Percentiles rank a stretch among this genome's conserved stretches.
Evolutionary conservation across 2,888 invertebrate genomes (phyloP).

Genomic region (Hirtodrosophila histrioides): DNA sequence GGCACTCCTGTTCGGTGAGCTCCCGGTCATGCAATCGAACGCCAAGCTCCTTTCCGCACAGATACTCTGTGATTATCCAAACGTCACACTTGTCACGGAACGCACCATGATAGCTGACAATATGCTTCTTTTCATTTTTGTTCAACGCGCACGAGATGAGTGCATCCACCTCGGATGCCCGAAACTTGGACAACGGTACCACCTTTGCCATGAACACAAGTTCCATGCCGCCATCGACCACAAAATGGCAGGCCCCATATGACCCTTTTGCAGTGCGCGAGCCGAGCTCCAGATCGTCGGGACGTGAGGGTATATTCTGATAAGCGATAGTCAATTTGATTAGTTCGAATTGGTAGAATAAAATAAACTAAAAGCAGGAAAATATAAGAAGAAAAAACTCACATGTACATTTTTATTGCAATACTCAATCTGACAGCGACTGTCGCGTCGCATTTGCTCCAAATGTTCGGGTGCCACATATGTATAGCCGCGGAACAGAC

Average conservation of each 20-base stretch:
- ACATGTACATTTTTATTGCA: constrained; percentile 75
- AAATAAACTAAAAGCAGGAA: not conserved
- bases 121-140: constrained; percentile 90
- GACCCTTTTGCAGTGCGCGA: constrained; percentile 65
- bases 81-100: constrained; percentile 92
- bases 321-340: not conserved
- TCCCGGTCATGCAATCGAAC: constrained; percentile 10
- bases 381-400: not conserved
- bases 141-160: constrained; percentile 90
- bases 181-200: constrained; percentile 74
- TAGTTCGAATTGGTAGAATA: not conserved
- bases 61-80: constrained; percentile 95
- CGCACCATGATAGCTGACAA: constrained; percentile 92
- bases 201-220: constrained; percentile 76
- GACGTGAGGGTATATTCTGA: constrained; percentile 72
- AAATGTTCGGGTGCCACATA: constrained; percentile 92
- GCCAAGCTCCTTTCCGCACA: constrained; percentile 92
- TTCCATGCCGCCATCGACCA: constrained; percentile 61
- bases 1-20: constrained; percentile 91
- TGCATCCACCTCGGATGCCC: constrained; percentile 88
- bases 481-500: constrained; percentile 95
- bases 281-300: constrained; percentile 71
- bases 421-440: constrained; percentile 71
- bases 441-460: constrained; percentile 59
- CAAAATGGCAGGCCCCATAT: constrained; percentile 79